phyloP scores from a whole-genome alignment of 2,888 invertebrate species.

The Conus canariensis region DNA sequence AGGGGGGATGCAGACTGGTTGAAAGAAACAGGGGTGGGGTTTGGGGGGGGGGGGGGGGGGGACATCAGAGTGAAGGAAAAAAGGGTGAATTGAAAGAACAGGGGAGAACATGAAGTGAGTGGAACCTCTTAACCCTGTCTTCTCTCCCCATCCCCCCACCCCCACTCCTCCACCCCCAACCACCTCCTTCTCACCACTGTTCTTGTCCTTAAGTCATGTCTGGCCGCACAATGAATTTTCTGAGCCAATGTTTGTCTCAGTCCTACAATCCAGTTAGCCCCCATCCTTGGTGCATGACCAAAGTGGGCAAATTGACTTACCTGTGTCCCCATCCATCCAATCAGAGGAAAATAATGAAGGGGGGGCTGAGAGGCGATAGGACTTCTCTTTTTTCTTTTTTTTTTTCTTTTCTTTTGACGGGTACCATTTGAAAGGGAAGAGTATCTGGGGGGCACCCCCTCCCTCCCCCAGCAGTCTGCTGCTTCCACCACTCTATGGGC shows the following conservation, averaged over 20 bases:
- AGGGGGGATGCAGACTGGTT: too few species aligned
- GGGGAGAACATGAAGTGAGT: neutral
- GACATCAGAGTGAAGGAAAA: neutral
- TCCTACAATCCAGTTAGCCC: conserved; percentile 34
- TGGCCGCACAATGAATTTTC: conserved; percentile 16
- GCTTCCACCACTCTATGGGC: neutral
- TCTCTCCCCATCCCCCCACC: neutral
- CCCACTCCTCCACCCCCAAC: neutral
- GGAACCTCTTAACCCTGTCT: conserved; percentile 9
- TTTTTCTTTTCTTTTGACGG: too few species aligned
- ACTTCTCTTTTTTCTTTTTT: neutral
- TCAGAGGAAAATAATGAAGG: conserved; percentile 34
- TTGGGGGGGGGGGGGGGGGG: neutral
- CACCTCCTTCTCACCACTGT: too few species aligned
- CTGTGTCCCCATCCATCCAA: conserved; percentile 34
- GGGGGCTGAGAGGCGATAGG: neutral
- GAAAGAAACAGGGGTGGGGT: neutral
- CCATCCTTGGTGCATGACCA: conserved; percentile 29
- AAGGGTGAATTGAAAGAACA: neutral
- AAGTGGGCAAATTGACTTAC: conserved; percentile 41
- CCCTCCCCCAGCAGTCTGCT: neutral
- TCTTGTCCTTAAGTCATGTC: neutral
- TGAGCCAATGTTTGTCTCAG: conserved; percentile 34
- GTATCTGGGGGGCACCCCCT: neutral
- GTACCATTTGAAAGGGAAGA: neutral